A percentile compares a stretch with the other conserved stretches of the same genome.
Evolutionary conservation across 2,113 vertebrate species (phyloP).

Genomic region (Illadopsis cleaveri): DNA sequence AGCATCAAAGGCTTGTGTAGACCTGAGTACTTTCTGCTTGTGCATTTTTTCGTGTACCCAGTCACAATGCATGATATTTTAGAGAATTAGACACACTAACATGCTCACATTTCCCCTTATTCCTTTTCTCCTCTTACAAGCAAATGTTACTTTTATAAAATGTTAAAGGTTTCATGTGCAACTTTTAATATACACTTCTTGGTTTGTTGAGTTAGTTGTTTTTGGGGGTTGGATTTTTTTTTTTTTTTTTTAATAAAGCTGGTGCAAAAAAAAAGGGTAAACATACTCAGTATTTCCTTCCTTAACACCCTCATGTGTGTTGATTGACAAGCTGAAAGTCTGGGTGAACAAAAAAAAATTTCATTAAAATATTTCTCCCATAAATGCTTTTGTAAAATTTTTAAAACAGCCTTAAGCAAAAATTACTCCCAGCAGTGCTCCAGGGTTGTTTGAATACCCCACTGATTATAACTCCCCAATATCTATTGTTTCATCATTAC

Average conservation of each 20-base stretch:
- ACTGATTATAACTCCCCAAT: not conserved
- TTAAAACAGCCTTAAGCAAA: not conserved
- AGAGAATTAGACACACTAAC: not conserved
- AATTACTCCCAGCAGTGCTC: not conserved
- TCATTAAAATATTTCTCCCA: not conserved
- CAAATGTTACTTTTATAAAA: not conserved
- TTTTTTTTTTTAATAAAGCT: not conserved
- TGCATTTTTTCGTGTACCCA: not conserved
- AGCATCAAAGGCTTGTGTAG: not conserved
- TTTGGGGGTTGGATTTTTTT: not conserved
- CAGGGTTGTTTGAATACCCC: not conserved
- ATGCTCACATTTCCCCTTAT: not conserved
- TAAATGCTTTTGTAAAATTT: not conserved
- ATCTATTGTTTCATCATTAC: conserved; percentile 3
- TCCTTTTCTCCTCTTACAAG: not conserved
- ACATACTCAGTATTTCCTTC: not conserved
- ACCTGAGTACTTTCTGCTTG: not conserved
- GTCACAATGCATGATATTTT: not conserved
- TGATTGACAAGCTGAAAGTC: not conserved
- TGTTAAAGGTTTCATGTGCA: not conserved
- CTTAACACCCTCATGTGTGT: not conserved
- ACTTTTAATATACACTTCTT: not conserved
- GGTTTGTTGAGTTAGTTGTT: not conserved
- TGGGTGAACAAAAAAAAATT: not conserved
- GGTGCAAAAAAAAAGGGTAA: not conserved